Percentiles rank a stretch among this genome's conserved stretches.
These are phyloP conservation scores for Oncopeltus fasciatus DNA, from an alignment of 1,140 invertebrate genomes.

Conservation along the genomic window DNA sequence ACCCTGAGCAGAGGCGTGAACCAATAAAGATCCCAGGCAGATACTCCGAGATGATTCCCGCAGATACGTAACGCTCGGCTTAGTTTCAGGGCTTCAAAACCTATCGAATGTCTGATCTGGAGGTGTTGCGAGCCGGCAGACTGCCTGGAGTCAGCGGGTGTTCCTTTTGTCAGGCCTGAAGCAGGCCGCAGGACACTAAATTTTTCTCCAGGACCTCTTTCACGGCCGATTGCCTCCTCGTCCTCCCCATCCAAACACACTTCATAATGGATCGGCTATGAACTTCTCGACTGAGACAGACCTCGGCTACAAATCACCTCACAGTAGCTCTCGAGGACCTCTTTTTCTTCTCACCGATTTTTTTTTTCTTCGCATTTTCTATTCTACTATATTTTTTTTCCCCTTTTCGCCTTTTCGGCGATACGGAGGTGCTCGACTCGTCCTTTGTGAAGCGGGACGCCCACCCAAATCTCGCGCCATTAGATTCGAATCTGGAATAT, in stretches of 20 bases:
- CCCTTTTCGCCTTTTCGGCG: neutral
- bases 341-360: neutral
- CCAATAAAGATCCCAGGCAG: too few species aligned
- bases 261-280: neutral
- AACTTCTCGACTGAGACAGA: neutral
- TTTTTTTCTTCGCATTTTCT: neutral
- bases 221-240: neutral
- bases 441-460: neutral
- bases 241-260: too few species aligned
- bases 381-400: neutral
- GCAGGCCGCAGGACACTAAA: neutral
- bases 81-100: too few species aligned
- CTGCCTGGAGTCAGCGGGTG: too few species aligned
- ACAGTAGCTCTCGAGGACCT: neutral
- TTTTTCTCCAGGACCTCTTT: neutral
- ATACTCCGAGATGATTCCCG: too few species aligned
- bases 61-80: too few species aligned
- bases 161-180: too few species aligned
- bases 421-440: neutral
- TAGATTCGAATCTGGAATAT: neutral
- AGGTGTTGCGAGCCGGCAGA: too few species aligned
- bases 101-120: too few species aligned
- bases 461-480: neutral
- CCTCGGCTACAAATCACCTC: neutral
- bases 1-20: too few species aligned